Percentiles rank a stretch among this genome's conserved stretches.
phyloP scores from a whole-genome alignment of 2,113 vertebrate genomes.

The Erinaceus europaeus region DNA sequence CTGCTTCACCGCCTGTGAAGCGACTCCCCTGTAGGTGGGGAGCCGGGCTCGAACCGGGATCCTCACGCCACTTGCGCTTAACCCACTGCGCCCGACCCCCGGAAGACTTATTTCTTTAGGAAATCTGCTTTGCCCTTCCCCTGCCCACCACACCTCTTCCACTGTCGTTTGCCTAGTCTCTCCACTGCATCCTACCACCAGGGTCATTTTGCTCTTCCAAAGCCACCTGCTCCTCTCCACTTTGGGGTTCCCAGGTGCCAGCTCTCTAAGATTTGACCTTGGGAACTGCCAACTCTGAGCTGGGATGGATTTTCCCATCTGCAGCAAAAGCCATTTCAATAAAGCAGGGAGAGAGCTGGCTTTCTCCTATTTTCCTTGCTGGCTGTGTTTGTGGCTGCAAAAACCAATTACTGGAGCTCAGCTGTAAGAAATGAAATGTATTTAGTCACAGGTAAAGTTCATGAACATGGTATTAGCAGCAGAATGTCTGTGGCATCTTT shows the following conservation, averaged over 20 bases:
- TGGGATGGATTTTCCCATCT: slow-evolving; percentile 55
- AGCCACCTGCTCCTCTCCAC: slow-evolving; percentile 54
- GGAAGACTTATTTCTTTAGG: background rate
- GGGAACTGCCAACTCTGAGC: slow-evolving; percentile 45
- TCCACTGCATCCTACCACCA: background rate
- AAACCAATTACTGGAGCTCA: slow-evolving; percentile 64
- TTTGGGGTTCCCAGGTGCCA: slow-evolving; percentile 30
- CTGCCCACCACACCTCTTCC: background rate
- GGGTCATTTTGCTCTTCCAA: slow-evolving; percentile 34
- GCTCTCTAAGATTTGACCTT: slow-evolving; percentile 57
- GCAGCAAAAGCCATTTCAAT: slow-evolving; percentile 56
- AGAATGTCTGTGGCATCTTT: slow-evolving; percentile 44
- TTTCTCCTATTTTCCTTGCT: slow-evolving; percentile 50
- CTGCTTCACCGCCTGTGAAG: too few species aligned
- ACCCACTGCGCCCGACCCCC: too few species aligned
- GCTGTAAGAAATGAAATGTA: slow-evolving; percentile 55
- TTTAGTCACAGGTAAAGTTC: slow-evolving; percentile 67
- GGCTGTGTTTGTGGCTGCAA: slow-evolving; percentile 42
- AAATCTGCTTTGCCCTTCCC: background rate
- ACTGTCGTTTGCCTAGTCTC: background rate
- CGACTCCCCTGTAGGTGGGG: too few species aligned
- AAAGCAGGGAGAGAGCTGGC: slow-evolving; percentile 1
- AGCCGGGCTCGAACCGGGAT: too few species aligned
- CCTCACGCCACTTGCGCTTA: too few species aligned
- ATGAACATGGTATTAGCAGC: slow-evolving; percentile 52